Base-by-base conservation (phyloP, 2,797 vertebrate species). In the Cirrhinus molitorella region DNA sequence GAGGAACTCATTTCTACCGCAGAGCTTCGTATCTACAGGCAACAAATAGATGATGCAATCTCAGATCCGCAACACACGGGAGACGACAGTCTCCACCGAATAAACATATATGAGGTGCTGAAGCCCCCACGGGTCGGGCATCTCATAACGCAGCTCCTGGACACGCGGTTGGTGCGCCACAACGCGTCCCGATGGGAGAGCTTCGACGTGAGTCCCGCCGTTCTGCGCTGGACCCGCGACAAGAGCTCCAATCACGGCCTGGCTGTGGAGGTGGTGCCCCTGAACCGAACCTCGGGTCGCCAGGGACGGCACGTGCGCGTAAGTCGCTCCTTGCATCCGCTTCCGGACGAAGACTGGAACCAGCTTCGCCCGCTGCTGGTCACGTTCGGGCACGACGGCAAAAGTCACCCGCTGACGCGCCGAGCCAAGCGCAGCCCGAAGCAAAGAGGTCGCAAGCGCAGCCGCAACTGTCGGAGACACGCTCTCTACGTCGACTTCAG, bases 401-500 rank as follows among this genome's bases (percentile, higher is more conserved):
- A 96, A 89, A 97, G 98, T 91, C 98, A 98, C 76, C 93, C 97
- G 10, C 94, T 97, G 91, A 97, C 96, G 86, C 94, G 95, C 75
- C 94, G 97, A 91, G 91, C 95, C 86, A 97, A 97, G 91, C 96
- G 96, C 51, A 97, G 96, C 89, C 93, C 95, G 77, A 96, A 96
- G 88, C 95, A 91, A 84, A 91, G 97, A 88, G 94, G 96, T 57
- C 96, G 98, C 75, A 99, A 98, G 92, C 96, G 96, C 91, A 98
- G 95, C 91, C 97, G 97, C 91, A 97, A 96, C 95, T 99, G 98
- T 90, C 94, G 97, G 73, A 96, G 98, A 85, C 98, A 99, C 80
- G 95, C 97, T 1, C 96, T 99, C 68, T 99, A 99, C 3, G 98
- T 99, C 94, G 98, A 99, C 95, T 99, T 99, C 93, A 99, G 98